A percentile compares a stretch with the other conserved stretches of the same genome.
These are phyloP conservation scores for Glyptemys insculpta DNA, from an alignment of 2,797 vertebrate genomes.

Conservation along the genomic window DNA sequence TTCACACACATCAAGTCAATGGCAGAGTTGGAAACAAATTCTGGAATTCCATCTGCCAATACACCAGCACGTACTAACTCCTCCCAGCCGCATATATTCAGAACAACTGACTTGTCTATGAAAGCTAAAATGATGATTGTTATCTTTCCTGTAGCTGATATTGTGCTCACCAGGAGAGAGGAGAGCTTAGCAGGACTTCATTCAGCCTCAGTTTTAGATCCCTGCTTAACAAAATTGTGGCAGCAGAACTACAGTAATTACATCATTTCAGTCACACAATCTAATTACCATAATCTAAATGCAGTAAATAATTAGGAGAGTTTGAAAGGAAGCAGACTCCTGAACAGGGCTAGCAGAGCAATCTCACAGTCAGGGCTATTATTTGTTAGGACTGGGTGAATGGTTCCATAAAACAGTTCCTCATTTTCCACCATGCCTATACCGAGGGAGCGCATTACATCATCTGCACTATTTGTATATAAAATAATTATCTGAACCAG, in stretches of 20 bases:
- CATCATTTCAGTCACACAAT: neutral
- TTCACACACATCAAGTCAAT: neutral
- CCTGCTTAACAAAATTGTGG: neutral
- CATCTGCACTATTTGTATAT: neutral
- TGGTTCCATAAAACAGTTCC: neutral
- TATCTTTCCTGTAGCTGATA: neutral
- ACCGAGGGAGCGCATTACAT: neutral
- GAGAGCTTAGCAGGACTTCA: neutral
- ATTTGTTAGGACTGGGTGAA: neutral
- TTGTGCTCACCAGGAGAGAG: fast-evolving
- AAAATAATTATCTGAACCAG: neutral
- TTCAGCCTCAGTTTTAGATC: neutral
- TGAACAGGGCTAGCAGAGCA: neutral
- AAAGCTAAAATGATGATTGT: fast-evolving
- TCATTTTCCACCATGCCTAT: neutral
- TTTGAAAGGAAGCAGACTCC: neutral
- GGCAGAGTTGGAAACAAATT: neutral
- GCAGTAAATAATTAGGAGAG: neutral
- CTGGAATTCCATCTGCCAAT: neutral
- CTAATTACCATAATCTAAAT: neutral
- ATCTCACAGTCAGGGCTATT: neutral
- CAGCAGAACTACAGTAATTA: neutral
- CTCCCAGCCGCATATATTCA: neutral
- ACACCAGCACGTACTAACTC: neutral
- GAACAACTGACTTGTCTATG: neutral